These are phyloP conservation scores for Danio albolineatus DNA, from an alignment of 2,797 vertebrate genomes.

Conservation along the genomic window DNA sequence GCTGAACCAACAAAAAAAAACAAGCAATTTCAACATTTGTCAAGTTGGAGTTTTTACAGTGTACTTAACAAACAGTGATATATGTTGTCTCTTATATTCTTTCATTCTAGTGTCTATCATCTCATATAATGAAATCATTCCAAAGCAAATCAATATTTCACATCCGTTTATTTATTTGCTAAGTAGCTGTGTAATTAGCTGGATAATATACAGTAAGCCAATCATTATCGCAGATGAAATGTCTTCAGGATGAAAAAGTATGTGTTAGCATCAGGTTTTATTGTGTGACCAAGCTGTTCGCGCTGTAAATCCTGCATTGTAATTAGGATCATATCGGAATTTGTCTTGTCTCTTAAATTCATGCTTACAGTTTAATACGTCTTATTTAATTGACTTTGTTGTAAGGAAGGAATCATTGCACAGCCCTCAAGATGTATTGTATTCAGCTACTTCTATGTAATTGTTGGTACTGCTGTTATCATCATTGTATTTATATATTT, in stretches of 20 bases:
- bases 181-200: slow-evolving; percentile 8
- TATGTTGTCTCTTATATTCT: not conserved
- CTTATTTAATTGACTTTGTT: not conserved
- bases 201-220: slow-evolving; percentile 3
- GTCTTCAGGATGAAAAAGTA: not conserved
- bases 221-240: not conserved
- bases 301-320: not conserved
- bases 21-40: too few species aligned
- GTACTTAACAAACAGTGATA: not conserved
- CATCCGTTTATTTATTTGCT: slow-evolving; percentile 8
- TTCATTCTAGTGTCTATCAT: not conserved
- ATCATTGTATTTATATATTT: not conserved
- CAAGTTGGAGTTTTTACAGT: too few species aligned
- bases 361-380: not conserved
- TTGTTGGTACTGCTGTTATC: too few species aligned
- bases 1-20: too few species aligned
- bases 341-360: not conserved
- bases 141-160: not conserved
- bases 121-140: not conserved
- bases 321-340: not conserved
- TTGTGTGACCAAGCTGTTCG: not conserved
- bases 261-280: not conserved
- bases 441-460: not conserved
- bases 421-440: not conserved
- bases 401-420: not conserved